phyloP scores from a whole-genome alignment of 1,140 invertebrate genomes.

The Papilio polytes region DNA sequence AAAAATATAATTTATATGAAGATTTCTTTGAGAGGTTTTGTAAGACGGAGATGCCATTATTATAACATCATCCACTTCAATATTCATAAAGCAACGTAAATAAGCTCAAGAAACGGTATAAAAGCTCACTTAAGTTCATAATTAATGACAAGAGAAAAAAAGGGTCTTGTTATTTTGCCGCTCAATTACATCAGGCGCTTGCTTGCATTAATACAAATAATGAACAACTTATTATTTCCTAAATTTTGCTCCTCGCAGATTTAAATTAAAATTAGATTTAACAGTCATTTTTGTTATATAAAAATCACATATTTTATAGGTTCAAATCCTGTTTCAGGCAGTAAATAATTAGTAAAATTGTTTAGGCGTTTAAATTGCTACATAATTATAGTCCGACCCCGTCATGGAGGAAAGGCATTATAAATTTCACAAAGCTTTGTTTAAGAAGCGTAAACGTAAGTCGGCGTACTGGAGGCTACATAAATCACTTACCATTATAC shows the following conservation, averaged over 20 bases:
- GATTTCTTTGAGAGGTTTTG: no score
- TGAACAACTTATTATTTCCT: neutral
- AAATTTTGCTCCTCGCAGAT: neutral
- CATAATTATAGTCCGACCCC: neutral
- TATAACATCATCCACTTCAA: neutral
- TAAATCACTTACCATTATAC: slow-evolving; percentile 27
- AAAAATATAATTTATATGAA: no score
- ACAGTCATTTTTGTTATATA: no score
- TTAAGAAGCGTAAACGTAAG: slow-evolving; percentile 18
- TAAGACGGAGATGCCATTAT: neutral
- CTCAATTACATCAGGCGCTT: neutral
- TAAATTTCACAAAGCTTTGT: slow-evolving; percentile 24
- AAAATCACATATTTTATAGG: neutral
- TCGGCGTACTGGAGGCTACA: neutral
- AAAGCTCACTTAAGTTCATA: slow-evolving; percentile 11
- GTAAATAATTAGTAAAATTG: neutral
- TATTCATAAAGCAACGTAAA: neutral
- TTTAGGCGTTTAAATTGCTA: neutral
- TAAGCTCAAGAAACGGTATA: neutral
- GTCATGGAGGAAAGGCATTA: slow-evolving; percentile 1
- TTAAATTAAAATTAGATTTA: no score
- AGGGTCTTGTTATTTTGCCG: neutral
- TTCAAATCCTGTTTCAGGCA: neutral
- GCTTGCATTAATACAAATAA: neutral
- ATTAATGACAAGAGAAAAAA: slow-evolving; percentile 1